Base-by-base conservation (phyloP, 2,888 invertebrate species). In the Xestia ashworthii region DNA sequence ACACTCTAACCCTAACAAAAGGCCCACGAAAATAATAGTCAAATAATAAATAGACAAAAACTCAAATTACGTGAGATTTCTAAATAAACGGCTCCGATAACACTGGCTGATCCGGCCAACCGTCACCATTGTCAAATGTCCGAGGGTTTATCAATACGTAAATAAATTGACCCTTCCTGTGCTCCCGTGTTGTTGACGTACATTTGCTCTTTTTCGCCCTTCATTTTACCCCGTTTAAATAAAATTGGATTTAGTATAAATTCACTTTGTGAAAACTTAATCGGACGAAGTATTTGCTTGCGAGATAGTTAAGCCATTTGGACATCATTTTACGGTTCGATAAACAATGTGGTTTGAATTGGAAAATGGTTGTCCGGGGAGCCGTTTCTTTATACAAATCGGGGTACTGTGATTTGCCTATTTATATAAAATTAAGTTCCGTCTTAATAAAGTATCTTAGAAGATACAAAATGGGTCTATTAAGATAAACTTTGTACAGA, bases 71-170 rank as follows among this genome's bases (percentile, higher is more conserved):
- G 60, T 83, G 80, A 74, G 70, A 83, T 85, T 86, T 78, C 78
- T 80, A 82, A 88, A 83, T 87, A 87, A 82, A 80, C 75, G 80
- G 88, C 64, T 86, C 88, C 74, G 80, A 81, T 82, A 82, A 86
- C 60, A 80, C 76, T 89, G 85, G 88, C 68, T 82, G 86, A 82
- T 80, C 81, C 71, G 53, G 69, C 78, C 78, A 64, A 76, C 83
- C 83, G 82, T 86, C 75, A 80, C 87, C 85, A 93, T 93, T 92
- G 93, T 92, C 85, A 90, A 90, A 87, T 87, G 88, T 89, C 90
- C 90, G 90, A 91, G 91, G 93, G 94, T 92, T 94, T 94, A 94
- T 95, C 94, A 93, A 94, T 93, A 92, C 92, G 91, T 91, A 93
- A 93, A 94, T 93, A 94, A 93, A 92, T 92, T 92, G 93, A 92